phyloP scores from a whole-genome alignment of 2,797 vertebrate genomes.

The Hippopotamyrus pictus region DNA sequence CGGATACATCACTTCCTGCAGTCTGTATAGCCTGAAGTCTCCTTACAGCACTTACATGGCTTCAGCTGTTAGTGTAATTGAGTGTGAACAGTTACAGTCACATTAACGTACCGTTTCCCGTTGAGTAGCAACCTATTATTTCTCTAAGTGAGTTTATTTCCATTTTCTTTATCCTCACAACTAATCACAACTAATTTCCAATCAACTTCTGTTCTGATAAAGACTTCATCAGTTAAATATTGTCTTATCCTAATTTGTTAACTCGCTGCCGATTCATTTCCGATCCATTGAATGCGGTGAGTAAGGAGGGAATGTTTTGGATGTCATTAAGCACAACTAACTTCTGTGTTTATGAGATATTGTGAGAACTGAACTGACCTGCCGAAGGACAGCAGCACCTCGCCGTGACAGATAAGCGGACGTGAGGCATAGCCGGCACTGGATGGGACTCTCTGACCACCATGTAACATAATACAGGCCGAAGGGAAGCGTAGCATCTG shows the following conservation, averaged over 20 bases:
- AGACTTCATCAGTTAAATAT: not conserved
- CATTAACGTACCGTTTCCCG: not conserved
- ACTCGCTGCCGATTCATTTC: not conserved
- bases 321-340: not conserved
- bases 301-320: not conserved
- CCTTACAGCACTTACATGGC: not conserved
- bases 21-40: not conserved
- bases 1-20: not conserved
- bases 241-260: not conserved
- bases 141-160: not conserved
- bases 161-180: not conserved
- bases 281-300: not conserved
- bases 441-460: not conserved
- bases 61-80: not conserved
- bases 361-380: not conserved
- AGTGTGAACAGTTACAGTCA: not conserved
- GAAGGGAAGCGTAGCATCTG: not conserved
- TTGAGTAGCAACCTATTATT: not conserved
- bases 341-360: not conserved
- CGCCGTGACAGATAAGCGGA: not conserved
- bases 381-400: not conserved
- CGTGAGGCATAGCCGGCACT: not conserved
- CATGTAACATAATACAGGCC: not conserved
- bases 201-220: not conserved
- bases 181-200: not conserved